phyloP scores from a whole-genome alignment of 2,797 vertebrate genomes.

The Antennarius maculatus region DNA sequence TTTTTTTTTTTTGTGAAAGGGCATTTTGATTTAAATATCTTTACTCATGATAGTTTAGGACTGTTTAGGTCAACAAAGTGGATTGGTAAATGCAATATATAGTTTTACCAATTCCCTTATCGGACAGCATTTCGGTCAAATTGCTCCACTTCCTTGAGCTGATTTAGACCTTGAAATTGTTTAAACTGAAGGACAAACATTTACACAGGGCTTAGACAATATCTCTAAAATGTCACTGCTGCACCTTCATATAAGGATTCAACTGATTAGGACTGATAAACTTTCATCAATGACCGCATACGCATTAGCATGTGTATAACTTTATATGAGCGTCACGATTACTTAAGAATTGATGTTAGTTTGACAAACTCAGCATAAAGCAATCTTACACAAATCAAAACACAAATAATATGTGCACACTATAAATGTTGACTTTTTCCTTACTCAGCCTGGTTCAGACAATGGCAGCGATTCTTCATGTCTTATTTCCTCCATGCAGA shows the following conservation, averaged over 20 bases:
- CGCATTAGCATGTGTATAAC: neutral
- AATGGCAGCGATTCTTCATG: conserved; percentile 1
- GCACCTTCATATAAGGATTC: neutral
- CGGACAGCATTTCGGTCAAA: neutral
- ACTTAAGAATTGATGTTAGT: neutral
- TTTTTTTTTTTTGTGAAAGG: neutral
- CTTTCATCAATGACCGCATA: neutral
- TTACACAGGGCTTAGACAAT: conserved; percentile 1
- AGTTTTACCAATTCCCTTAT: neutral
- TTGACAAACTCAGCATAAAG: conserved; percentile 1
- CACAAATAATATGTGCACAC: neutral
- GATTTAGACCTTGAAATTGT: neutral
- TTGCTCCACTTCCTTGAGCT: neutral
- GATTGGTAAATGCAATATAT: neutral
- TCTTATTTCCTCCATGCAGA: conserved; percentile 21
- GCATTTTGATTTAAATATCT: neutral
- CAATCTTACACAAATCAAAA: conserved; percentile 1
- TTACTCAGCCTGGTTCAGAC: conserved; percentile 3
- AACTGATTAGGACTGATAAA: conserved; percentile 1
- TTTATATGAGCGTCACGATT: neutral
- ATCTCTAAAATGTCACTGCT: neutral
- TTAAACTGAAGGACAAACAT: conserved; percentile 20
- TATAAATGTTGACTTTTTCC: conserved; percentile 22
- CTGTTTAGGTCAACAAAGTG: neutral
- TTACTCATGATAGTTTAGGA: no score